Evolutionary conservation across 2,888 invertebrate species (phyloP).

Genomic region (Amphimallon solstitiale): DNA sequence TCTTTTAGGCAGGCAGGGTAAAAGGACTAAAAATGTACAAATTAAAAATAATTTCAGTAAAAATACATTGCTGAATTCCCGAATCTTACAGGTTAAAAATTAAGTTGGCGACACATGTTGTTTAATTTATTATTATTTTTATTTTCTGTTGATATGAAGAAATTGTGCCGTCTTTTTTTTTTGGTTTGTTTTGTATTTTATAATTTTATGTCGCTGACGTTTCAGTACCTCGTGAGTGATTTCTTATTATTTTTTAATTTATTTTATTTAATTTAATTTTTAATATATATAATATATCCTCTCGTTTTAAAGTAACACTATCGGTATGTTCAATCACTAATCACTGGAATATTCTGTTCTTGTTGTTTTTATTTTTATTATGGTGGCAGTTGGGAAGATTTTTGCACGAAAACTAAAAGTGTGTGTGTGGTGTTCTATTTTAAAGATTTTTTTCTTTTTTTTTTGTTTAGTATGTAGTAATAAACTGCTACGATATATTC

Average conservation of each 20-base stretch:
- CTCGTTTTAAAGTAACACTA: constrained; percentile 56
- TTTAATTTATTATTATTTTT: no score
- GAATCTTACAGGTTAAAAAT: constrained; percentile 13
- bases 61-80: constrained; percentile 29
- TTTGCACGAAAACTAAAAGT: constrained; percentile 57
- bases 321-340: constrained; percentile 55
- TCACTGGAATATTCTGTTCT: constrained; percentile 57
- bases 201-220: constrained; percentile 53
- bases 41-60: no score
- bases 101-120: constrained; percentile 47
- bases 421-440: constrained; percentile 48
- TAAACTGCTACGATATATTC: constrained; percentile 50
- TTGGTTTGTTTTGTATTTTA: constrained; percentile 22
- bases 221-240: constrained; percentile 42
- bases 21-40: no score
- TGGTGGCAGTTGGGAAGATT: constrained; percentile 61
- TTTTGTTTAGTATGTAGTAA: constrained; percentile 35
- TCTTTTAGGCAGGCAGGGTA: no score
- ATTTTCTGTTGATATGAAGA: constrained; percentile 61
- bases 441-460: constrained; percentile 44
- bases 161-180: constrained; percentile 55
- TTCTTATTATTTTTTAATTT: constrained; percentile 13
- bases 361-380: no score
- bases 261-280: constrained; percentile 37
- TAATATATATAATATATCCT: constrained; percentile 37